A percentile compares a stretch with the other conserved stretches of the same genome.
These are phyloP conservation scores for Malurus leucopterus DNA, from an alignment of 2,797 vertebrate genomes.

Conservation along the genomic window DNA sequence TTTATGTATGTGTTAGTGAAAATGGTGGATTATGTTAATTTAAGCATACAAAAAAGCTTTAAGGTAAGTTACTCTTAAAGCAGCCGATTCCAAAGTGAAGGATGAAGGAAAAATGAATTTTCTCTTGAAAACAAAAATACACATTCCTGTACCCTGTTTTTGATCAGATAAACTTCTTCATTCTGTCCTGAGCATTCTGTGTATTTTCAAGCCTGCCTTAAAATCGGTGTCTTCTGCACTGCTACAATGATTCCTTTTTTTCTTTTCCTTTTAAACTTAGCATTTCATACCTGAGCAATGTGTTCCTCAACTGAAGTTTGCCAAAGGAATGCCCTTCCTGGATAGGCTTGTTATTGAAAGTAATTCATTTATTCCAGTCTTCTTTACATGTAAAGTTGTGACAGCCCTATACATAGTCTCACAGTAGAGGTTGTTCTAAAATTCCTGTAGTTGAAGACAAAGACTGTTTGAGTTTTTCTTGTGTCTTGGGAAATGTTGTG, in stretches of 20 bases:
- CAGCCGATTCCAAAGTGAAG: not conserved
- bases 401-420: not conserved
- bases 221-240: not conserved
- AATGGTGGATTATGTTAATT: constrained; percentile 18
- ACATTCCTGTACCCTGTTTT: not conserved
- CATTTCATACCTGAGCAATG: not conserved
- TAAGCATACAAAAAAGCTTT: not conserved
- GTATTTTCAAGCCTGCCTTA: constrained; percentile 18
- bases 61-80: not conserved
- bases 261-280: not conserved
- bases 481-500: not conserved
- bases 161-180: not conserved
- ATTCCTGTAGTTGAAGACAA: not conserved
- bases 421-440: not conserved
- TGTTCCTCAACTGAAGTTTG: not conserved
- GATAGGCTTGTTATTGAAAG: not conserved
- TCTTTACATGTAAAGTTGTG: not conserved
- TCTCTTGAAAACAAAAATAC: not conserved
- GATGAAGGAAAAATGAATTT: not conserved
- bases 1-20: not conserved
- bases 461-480: not conserved
- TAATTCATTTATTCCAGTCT: not conserved
- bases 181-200: not conserved
- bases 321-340: not conserved
- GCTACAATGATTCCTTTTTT: not conserved